Percentiles rank a stretch among this genome's conserved stretches.
Conservation (phyloP, 1,140 invertebrate species). For the Leptopilina clavipes region DNA sequence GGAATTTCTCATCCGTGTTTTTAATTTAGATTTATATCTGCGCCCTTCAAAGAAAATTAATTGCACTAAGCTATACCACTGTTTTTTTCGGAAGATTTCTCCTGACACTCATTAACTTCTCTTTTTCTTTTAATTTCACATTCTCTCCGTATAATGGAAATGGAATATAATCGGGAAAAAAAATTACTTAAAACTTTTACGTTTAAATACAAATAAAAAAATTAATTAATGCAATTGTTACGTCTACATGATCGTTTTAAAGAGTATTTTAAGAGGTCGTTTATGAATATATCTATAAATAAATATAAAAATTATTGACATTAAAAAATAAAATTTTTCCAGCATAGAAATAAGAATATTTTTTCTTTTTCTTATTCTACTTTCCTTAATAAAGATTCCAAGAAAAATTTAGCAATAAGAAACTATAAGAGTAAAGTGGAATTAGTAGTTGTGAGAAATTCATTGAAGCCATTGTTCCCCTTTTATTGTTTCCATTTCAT, state of each 20-base stretch:
- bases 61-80: neutral
- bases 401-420: neutral
- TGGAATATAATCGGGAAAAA: too few relatives aligned
- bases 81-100: neutral
- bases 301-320: too few relatives aligned
- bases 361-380: neutral
- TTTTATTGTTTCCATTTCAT: neutral
- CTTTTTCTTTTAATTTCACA: neutral
- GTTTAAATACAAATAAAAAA: too few relatives aligned
- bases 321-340: too few relatives aligned
- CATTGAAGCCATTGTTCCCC: neutral
- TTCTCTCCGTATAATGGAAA: neutral
- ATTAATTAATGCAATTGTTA: too few relatives aligned
- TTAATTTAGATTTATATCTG: slow-evolving; percentile 2
- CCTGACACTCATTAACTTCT: neutral
- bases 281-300: too few relatives aligned
- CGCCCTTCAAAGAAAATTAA: neutral
- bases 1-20: neutral
- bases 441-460: neutral
- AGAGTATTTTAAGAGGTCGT: too few relatives aligned
- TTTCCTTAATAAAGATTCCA: neutral
- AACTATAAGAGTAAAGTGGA: neutral
- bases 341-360: too few relatives aligned
- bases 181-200: too few relatives aligned
- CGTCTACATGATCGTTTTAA: too few relatives aligned